Evolutionary conservation across 2,888 invertebrate genomes (phyloP), one percentile per base, ranked within the genome.

Genomic region (Suillia variegata): DNA sequence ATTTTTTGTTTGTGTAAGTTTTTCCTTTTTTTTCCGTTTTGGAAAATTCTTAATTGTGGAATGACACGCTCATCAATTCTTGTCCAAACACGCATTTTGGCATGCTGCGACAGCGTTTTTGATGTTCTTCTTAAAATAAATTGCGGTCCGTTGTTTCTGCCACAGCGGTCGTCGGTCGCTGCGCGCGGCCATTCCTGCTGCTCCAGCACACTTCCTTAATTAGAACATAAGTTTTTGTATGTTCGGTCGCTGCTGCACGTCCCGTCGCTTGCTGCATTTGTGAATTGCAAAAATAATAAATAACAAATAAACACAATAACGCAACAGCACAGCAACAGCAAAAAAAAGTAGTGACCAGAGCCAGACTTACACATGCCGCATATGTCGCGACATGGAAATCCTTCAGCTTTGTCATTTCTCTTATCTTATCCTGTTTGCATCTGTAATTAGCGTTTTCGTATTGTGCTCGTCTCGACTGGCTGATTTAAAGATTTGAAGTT

Each of bases 391-490:
- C 60, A 60, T 56, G 53, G 50, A 60, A 53, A 48, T 48, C 22
- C 26, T 26, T 18, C 21, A 49, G 26, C 20, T 53, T 48, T 60
- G 60, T 34, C 53, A 60, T 56, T 52, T 49, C 42, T 60, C 56
- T 60, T 60, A 60, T 60, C 60, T 60, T 56, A 60, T 60, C 60
- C 38, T 60, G 60, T 49, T 60, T 60, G 56, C 56, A 60, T 60
- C 60, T 60, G 53, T 56, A 56, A 60, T 60, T 60, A 56, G 48
- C 60, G 42, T 59, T 54, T 54, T 45, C 33, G 15, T 50, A 50
- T n/a, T n/a, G n/a, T n/a, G 18, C 15, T 18, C 15, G 18, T 21
- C n/a, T n/a, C n/a, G n/a, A n/a, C n/a, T n/a, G n/a, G n/a, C n/a
- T n/a, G n/a, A n/a, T n/a, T n/a, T n/a, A n/a, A n/a, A n/a, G n/a